A percentile compares a stretch with the other conserved stretches of the same genome.
These are phyloP conservation scores for Camponotus fellah DNA, from an alignment of 2,888 invertebrate genomes.

Conservation along the genomic window DNA sequence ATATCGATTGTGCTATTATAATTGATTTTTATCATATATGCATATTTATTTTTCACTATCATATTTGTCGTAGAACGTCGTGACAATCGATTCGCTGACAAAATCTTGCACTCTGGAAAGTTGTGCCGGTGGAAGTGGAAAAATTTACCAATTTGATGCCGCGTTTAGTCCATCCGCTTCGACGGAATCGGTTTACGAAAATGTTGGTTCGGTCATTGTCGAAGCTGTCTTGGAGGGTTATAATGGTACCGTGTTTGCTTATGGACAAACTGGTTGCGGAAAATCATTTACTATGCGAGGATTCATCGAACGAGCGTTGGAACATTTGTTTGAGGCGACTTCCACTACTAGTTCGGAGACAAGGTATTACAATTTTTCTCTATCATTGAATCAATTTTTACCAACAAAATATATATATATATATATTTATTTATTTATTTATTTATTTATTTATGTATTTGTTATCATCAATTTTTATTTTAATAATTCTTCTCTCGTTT, in stretches of 20 bases:
- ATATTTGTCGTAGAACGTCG: constrained; percentile 87
- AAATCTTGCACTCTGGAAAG: constrained; percentile 87
- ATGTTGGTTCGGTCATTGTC: constrained; percentile 88
- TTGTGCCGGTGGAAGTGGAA: constrained; percentile 74
- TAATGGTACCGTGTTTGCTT: constrained; percentile 97
- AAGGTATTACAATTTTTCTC: constrained; percentile 83
- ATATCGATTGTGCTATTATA: neutral
- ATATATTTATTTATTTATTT: neutral
- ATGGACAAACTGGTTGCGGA: constrained; percentile 97
- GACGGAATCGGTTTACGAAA: constrained; percentile 95
- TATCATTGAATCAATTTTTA: neutral
- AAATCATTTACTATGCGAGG: constrained; percentile 97
- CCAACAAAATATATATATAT: neutral
- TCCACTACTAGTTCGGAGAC: constrained; percentile 89
- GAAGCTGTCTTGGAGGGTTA: constrained; percentile 96
- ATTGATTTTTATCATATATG: constrained; percentile 6
- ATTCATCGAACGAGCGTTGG: constrained; percentile 93
- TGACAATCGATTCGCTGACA: constrained; percentile 88
- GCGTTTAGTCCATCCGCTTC: constrained; percentile 92
- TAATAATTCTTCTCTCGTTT: too few relatives aligned
- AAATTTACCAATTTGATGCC: constrained; percentile 90
- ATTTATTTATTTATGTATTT: too few relatives aligned
- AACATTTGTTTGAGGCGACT: constrained; percentile 95
- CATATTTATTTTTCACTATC: neutral
- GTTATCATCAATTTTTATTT: too few relatives aligned